Evolutionary conservation across 92 coral and sea anemone genomes (phyloP), one percentile per base, ranked within the genome.

Genomic region (Isaurus tuberculatus): DNA sequence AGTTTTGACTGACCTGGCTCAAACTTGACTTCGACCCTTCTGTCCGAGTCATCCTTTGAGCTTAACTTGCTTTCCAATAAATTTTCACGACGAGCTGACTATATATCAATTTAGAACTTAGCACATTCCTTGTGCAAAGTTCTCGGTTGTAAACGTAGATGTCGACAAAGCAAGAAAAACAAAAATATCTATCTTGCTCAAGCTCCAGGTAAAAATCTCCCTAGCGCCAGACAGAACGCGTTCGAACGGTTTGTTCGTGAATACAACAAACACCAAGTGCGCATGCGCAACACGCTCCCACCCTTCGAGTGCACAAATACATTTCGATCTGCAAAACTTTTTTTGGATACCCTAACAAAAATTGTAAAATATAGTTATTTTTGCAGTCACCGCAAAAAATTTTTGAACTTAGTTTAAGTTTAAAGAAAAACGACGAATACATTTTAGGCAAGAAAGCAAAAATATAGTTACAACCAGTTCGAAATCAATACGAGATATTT

Each of bases 201-300:
- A 51, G 22, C 31, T 70, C n/a, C 8, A 13, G 10, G 53, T 8
- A 11, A 16, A 27, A 57, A 36, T 7, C 20, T 75, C 67, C 64
- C 34, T 32, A 11, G 68, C 68, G 32, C 70, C 82, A 61, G 70
- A 77, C 70, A 74, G 29, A 74, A 74, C 63, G 80, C 79, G 42
- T 44, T 73, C 40, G 80, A 55, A 55, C 63, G 63, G 63, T 55
- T 55, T 8, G 29, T 23, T 77, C 27, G 25, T 8, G 49, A 36
- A 4, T 7, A 23, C 53, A 14, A 33, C 68, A 75, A 13, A 37
- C 9, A 25, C 68, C 22, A 25, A 55, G 69, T 75, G 67, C 69
- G 82, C 82, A 77, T 77, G 82, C 70, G 82, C 25, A 23, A 20
- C 68, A 32, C 14, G 70, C 82, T 57, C 70, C 82, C 82, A 26